Evolutionary conservation across 2,797 vertebrate genomes (phyloP).

Genomic region (Sarcophilus harrisii): DNA sequence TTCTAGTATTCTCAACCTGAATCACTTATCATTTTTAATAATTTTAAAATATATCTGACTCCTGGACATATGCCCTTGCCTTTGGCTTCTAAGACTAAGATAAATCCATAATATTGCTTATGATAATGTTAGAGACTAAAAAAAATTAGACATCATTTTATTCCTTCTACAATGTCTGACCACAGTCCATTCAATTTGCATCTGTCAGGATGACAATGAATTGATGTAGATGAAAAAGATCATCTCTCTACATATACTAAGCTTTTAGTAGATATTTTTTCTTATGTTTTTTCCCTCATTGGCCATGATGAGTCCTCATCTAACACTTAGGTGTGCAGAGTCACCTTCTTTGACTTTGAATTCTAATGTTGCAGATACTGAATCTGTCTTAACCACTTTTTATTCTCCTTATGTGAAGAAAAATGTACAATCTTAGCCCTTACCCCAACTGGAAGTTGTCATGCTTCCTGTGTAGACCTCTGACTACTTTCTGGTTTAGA

Average conservation of each 20-base stretch:
- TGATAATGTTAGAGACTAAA: not conserved
- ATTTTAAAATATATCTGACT: not conserved
- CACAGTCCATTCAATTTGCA: not conserved
- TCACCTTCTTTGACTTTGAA: not conserved
- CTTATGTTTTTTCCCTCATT: not conserved
- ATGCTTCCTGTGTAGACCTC: not conserved
- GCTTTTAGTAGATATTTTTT: not conserved
- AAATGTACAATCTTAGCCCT: not conserved
- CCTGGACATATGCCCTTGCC: not conserved
- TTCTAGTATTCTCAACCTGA: not conserved
- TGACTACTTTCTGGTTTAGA: not conserved
- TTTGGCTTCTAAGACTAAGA: not conserved
- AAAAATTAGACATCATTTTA: not conserved
- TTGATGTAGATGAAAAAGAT: not conserved
- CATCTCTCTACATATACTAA: not conserved
- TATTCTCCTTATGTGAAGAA: not conserved
- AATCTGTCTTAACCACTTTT: not conserved
- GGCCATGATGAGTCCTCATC: not conserved
- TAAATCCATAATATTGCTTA: not conserved
- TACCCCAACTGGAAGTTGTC: not conserved
- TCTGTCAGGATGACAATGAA: not conserved
- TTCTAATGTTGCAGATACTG: not conserved
- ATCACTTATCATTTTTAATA: not conserved
- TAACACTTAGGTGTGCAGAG: not conserved
- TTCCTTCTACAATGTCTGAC: not conserved